Percentiles rank a stretch among this genome's conserved stretches.
Evolutionary conservation across 2,888 invertebrate genomes (phyloP).

Genomic region (Synanthedon myopaeformis): DNA sequence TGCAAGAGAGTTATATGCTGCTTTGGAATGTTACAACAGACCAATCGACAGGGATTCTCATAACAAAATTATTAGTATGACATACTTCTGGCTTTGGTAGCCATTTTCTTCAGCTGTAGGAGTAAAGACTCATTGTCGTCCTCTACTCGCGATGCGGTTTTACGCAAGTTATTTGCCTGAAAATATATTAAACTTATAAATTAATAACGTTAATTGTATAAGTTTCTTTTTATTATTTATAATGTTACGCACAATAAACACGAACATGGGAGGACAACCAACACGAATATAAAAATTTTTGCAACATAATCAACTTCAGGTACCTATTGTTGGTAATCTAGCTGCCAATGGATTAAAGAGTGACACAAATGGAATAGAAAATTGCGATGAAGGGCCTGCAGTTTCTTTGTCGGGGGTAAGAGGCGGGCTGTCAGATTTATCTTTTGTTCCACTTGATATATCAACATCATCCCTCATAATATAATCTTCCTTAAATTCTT

Average conservation of each 20-base stretch:
- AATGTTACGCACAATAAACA: conserved; percentile 25
- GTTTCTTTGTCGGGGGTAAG: conserved; percentile 43
- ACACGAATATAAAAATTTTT: conserved; percentile 12
- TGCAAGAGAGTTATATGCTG: conserved; percentile 7
- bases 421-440: conserved; percentile 62
- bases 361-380: conserved; percentile 50
- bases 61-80: conserved; percentile 46
- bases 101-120: conserved; percentile 96
- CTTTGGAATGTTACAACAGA: conserved; percentile 23
- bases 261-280: conserved; percentile 19
- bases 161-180: conserved; percentile 88
- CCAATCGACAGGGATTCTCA: conserved; percentile 45
- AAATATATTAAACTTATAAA: conserved; percentile 56
- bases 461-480: conserved; percentile 8
- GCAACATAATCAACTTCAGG: conserved; percentile 26
- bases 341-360: conserved; percentile 61
- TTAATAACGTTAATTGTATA: conserved; percentile 15
- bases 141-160: conserved; percentile 92
- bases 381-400: conserved; percentile 27
- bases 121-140: conserved; percentile 97
- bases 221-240: conserved; percentile 15
- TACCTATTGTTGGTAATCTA: conserved; percentile 64
- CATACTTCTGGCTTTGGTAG: conserved; percentile 86
- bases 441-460: conserved; percentile 16
- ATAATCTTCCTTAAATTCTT: conserved; percentile 8